Conservation (phyloP, 2,797 vertebrate genomes). For the Smutsia gigantea region DNA sequence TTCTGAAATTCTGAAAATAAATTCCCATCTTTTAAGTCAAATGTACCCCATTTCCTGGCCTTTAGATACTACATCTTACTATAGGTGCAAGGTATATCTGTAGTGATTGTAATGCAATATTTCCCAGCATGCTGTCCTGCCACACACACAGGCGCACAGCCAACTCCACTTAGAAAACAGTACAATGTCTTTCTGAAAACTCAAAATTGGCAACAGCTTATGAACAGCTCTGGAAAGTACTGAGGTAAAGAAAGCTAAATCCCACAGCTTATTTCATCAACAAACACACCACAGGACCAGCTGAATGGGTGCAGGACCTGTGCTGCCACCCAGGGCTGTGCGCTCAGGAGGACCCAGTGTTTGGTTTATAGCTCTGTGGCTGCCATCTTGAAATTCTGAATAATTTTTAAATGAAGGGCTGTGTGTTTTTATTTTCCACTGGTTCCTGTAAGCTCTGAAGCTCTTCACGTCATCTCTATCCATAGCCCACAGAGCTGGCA, state of each 20-base stretch:
- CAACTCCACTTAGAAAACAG: background rate
- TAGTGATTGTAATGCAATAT: accelerated
- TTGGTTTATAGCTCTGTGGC: background rate
- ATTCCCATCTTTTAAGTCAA: background rate
- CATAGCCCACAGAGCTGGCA: background rate
- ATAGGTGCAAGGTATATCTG: accelerated
- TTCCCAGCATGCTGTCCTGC: background rate
- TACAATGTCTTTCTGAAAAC: background rate
- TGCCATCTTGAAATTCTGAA: background rate
- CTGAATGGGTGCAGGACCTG: accelerated
- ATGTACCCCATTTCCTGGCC: background rate
- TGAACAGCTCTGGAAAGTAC: background rate
- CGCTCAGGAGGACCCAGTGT: no score
- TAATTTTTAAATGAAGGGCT: background rate
- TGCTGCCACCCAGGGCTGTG: accelerated
- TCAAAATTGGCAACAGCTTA: background rate
- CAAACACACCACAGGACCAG: no score
- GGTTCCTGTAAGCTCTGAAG: background rate
- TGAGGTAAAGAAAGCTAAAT: background rate
- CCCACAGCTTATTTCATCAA: background rate
- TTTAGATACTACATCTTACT: background rate
- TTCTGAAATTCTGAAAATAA: background rate
- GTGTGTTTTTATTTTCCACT: background rate
- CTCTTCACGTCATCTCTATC: background rate
- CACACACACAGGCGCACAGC: background rate